These are phyloP conservation scores for Andrena camellia DNA, from an alignment of 2,888 invertebrate genomes.

Conservation along the genomic window DNA sequence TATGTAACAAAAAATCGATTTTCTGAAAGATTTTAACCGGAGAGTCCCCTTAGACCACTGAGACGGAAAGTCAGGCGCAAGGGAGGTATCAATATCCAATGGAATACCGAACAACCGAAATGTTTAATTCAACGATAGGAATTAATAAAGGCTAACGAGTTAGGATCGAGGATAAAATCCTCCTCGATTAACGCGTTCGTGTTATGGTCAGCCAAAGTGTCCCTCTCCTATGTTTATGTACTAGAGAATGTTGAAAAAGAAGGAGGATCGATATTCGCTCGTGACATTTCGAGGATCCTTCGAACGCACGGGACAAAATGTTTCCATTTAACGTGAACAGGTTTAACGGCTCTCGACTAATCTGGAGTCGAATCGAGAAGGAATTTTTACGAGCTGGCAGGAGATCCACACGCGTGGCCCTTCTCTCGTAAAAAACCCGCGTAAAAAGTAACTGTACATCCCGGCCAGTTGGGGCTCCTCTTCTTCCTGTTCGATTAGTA, in stretches of 20 bases:
- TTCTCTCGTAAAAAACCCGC: slow-evolving; percentile 21
- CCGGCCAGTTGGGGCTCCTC: slow-evolving; percentile 6
- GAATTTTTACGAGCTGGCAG: slow-evolving; percentile 45
- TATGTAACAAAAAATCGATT: too few relatives aligned
- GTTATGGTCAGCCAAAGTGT: too few relatives aligned
- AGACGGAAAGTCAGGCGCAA: background rate
- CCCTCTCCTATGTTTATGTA: too few relatives aligned
- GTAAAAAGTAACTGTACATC: slow-evolving; percentile 63
- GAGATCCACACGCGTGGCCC: background rate
- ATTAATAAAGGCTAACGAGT: slow-evolving; percentile 14
- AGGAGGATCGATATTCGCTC: too few relatives aligned
- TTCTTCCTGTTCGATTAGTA: slow-evolving; percentile 43
- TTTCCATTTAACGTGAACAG: background rate
- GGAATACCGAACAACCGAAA: background rate
- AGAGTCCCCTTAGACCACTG: too few relatives aligned
- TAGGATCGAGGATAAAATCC: background rate
- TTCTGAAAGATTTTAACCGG: too few relatives aligned
- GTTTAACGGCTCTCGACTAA: slow-evolving; percentile 29
- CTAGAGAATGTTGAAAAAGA: background rate
- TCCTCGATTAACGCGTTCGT: background rate
- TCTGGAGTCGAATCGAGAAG: slow-evolving; percentile 10
- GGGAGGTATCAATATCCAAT: background rate
- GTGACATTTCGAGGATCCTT: too few relatives aligned
- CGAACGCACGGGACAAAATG: background rate
- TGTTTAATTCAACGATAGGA: background rate